phyloP scores from a whole-genome alignment of 2,888 invertebrate genomes.

The Agelastica alni region DNA sequence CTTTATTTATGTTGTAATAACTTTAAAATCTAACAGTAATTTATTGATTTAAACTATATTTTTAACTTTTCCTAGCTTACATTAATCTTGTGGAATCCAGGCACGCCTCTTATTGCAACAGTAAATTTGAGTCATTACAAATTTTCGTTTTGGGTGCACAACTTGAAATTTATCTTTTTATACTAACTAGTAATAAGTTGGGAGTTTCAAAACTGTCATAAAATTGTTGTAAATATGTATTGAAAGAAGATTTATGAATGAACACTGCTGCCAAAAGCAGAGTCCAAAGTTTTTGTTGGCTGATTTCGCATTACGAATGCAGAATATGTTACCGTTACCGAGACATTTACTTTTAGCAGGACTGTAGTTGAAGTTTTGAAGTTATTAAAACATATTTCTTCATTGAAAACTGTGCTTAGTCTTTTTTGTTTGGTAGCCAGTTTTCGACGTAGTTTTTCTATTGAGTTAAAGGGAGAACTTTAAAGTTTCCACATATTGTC shows the following conservation, averaged over 20 bases:
- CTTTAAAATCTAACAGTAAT: no score
- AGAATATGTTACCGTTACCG: constrained; percentile 22
- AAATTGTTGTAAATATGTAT: constrained; percentile 28
- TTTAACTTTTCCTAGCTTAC: no score
- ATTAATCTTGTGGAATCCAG: no score
- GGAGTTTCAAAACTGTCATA: constrained; percentile 24
- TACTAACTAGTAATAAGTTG: constrained; percentile 22
- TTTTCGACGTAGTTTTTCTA: no score
- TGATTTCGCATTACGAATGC: constrained; percentile 16
- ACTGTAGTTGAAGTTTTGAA: constrained; percentile 14
- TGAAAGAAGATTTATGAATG: constrained; percentile 21
- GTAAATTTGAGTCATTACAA: background rate
- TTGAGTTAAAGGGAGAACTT: no score
- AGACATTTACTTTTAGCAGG: constrained; percentile 15
- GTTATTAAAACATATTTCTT: constrained; percentile 8
- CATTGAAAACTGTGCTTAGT: background rate
- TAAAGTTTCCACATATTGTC: no score
- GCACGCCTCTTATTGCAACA: background rate
- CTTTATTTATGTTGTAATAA: no score
- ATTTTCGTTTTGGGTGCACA: constrained; percentile 8
- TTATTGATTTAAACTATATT: no score
- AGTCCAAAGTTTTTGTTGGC: constrained; percentile 18
- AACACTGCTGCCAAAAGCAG: constrained; percentile 22
- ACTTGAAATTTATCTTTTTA: constrained; percentile 19
- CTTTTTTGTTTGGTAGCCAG: background rate